Conservation (phyloP, 2,113 vertebrate species). For the Rissa tridactyla region DNA sequence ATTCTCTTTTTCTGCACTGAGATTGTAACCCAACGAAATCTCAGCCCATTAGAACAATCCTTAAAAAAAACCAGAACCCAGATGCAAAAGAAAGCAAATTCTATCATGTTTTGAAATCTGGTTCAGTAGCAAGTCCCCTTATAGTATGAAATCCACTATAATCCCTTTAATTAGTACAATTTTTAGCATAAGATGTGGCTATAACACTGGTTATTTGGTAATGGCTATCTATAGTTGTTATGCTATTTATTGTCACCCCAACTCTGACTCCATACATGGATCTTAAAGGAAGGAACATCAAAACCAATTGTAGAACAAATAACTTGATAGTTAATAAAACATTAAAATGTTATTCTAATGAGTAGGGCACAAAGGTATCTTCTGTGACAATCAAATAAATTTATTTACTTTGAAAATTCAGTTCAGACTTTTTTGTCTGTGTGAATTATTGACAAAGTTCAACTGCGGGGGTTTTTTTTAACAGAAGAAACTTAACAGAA, state of each 20-base stretch:
- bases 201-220: not conserved
- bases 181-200: not conserved
- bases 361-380: not conserved
- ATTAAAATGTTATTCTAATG: not conserved
- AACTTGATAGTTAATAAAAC: not conserved
- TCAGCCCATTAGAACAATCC: not conserved
- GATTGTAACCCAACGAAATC: not conserved
- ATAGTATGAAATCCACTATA: not conserved
- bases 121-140: not conserved
- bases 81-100: not conserved
- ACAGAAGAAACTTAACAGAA: not conserved
- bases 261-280: not conserved
- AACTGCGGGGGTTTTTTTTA: not conserved
- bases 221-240: not conserved
- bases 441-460: not conserved
- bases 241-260: not conserved
- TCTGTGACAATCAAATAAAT: not conserved
- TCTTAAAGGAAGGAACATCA: not conserved
- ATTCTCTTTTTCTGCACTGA: not conserved
- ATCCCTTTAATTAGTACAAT: not conserved
- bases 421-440: not conserved
- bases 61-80: rapidly evolving
- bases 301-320: not conserved
- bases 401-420: not conserved
- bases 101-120: not conserved